Conservation (phyloP, 2,113 vertebrate species). For the Bubo blakistoni region DNA sequence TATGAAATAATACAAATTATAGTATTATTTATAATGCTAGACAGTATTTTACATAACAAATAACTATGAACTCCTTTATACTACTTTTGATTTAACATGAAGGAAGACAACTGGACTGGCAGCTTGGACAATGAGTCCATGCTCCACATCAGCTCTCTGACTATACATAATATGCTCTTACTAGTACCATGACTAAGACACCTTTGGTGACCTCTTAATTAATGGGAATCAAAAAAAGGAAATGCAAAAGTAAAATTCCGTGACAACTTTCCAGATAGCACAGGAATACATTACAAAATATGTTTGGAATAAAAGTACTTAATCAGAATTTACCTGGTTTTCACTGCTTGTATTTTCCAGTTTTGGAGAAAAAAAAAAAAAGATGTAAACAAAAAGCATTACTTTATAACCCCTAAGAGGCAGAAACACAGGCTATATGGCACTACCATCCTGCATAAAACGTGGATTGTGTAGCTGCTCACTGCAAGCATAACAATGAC, state of each 20-base stretch:
- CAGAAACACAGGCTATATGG: not conserved
- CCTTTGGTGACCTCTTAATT: not conserved
- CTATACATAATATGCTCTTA: not conserved
- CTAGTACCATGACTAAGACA: not conserved
- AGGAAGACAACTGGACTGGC: not conserved
- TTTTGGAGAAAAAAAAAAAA: not conserved
- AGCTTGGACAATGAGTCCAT: not conserved
- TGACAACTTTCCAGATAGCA: not conserved
- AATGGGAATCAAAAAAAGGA: not conserved
- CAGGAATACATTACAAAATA: not conserved
- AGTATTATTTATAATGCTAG: not conserved
- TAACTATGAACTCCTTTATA: not conserved
- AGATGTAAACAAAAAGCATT: not conserved
- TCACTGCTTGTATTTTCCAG: not conserved
- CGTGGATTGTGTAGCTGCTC: not conserved
- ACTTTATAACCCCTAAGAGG: not conserved
- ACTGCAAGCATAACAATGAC: not conserved
- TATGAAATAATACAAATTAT: not conserved
- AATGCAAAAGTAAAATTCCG: not conserved
- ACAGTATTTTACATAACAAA: not conserved
- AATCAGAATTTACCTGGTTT: not conserved
- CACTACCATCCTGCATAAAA: not conserved
- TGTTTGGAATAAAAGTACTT: not conserved
- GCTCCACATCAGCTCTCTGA: not conserved
- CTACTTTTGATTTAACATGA: not conserved